Percentiles rank a stretch among this genome's conserved stretches.
Conservation (phyloP, 1,140 invertebrate genomes). For the Leptestheria dahalacensis region DNA sequence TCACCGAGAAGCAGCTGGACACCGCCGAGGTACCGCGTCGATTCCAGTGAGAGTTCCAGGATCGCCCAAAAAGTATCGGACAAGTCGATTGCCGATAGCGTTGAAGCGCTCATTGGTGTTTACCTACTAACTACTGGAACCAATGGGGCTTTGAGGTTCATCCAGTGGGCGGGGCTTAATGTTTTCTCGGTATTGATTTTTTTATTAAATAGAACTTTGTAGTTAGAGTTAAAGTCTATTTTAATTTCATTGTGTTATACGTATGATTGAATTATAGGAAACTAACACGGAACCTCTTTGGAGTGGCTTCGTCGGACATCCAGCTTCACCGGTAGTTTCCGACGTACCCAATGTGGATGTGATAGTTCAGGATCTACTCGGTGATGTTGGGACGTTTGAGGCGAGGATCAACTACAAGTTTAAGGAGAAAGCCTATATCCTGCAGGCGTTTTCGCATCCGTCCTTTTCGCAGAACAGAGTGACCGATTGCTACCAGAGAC, state of each 20-base stretch:
- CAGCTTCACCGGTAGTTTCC: slow-evolving; percentile 20
- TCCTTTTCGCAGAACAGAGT: slow-evolving; percentile 86
- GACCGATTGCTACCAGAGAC: slow-evolving; percentile 90
- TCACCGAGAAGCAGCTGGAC: slow-evolving; percentile 99
- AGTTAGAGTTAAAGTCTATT: no score
- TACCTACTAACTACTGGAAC: slow-evolving; percentile 91
- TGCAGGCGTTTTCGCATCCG: slow-evolving; percentile 93
- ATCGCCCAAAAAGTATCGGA: slow-evolving; percentile 95
- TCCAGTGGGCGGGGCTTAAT: slow-evolving; percentile 91
- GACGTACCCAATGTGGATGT: slow-evolving; percentile 44
- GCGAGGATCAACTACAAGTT: slow-evolving; percentile 71
- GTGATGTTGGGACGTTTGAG: slow-evolving; percentile 75
- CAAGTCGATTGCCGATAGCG: slow-evolving; percentile 97
- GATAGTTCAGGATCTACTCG: slow-evolving; percentile 44
- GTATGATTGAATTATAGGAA: no score
- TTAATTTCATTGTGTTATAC: no score
- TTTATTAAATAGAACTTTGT: no score
- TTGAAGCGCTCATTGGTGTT: slow-evolving; percentile 92
- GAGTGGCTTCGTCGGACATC: slow-evolving; percentile 14
- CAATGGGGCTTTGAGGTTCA: slow-evolving; percentile 81
- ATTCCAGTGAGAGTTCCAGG: slow-evolving; percentile 89
- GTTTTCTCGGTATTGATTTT: no score
- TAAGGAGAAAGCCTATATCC: slow-evolving; percentile 63
- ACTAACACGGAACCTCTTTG: slow-evolving; percentile 24
- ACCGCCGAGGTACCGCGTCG: slow-evolving; percentile 83